These are phyloP conservation scores for Petrocephalus microphthalmus DNA, from an alignment of 2,113 vertebrate species.

Conservation along the genomic window DNA sequence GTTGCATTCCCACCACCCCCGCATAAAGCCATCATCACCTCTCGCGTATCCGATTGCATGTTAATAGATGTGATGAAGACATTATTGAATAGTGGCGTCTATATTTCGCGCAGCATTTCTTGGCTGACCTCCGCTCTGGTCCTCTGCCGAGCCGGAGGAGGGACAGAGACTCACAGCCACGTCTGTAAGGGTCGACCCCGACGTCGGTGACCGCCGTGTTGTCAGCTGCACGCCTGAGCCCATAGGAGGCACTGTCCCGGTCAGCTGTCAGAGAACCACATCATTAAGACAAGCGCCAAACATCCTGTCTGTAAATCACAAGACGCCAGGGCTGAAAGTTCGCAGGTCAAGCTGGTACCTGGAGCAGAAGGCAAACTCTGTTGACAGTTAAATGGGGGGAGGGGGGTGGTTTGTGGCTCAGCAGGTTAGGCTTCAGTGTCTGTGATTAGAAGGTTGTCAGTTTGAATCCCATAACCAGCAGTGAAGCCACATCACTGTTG, in stretches of 20 bases:
- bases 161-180: background rate
- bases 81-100: background rate
- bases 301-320: background rate
- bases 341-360: background rate
- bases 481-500: background rate
- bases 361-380: background rate
- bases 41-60: background rate
- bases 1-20: background rate
- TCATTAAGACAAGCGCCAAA: background rate
- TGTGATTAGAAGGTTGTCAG: background rate
- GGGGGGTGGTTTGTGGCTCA: background rate
- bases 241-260: background rate
- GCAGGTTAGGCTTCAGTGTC: background rate
- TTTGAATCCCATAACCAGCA: background rate
- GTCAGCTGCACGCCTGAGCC: background rate
- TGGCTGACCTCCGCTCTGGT: background rate
- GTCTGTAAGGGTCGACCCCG: background rate
- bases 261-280: background rate
- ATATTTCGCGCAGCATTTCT: background rate
- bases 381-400: background rate
- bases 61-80: background rate
- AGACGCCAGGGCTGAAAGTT: background rate
- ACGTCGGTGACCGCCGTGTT: background rate
- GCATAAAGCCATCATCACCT: background rate
- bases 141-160: background rate